A percentile compares a stretch with the other conserved stretches of the same genome.
Conservation (phyloP, 2,113 vertebrate species). For the Ginglymostoma cirratum region DNA sequence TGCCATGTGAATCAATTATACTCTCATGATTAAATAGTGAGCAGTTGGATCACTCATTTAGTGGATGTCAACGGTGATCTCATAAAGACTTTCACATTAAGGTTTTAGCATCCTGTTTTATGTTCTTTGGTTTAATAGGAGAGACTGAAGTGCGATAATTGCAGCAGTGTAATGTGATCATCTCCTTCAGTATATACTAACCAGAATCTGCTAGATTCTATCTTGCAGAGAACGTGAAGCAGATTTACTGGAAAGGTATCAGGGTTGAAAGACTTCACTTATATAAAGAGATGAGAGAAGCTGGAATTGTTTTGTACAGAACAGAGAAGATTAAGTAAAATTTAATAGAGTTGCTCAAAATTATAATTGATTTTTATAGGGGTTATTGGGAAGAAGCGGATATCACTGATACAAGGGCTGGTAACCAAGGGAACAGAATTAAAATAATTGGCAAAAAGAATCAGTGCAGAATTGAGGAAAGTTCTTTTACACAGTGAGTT, state of each 20-base stretch:
- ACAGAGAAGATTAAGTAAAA: not conserved
- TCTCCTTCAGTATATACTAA: not conserved
- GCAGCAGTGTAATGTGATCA: not conserved
- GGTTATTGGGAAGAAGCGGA: not conserved
- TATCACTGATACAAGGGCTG: not conserved
- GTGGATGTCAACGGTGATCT: not conserved
- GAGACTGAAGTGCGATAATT: not conserved
- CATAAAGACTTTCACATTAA: not conserved
- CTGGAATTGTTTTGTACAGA: not conserved
- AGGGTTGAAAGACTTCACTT: not conserved
- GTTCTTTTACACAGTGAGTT: not conserved
- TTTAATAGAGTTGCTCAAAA: not conserved
- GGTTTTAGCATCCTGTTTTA: not conserved
- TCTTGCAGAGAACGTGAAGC: not conserved
- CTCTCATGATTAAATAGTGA: not conserved
- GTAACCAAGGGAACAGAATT: not conserved
- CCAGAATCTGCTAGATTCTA: not conserved
- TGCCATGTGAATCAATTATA: not conserved
- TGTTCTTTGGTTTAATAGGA: not conserved
- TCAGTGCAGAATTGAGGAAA: not conserved
- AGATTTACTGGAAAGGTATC: not conserved
- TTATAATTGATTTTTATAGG: not conserved
- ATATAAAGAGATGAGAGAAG: not conserved
- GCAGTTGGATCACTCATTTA: not conserved
- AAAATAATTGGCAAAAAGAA: slow-evolving; percentile 14